phyloP scores from a whole-genome alignment of 2,888 invertebrate species.

The Biston betularia region DNA sequence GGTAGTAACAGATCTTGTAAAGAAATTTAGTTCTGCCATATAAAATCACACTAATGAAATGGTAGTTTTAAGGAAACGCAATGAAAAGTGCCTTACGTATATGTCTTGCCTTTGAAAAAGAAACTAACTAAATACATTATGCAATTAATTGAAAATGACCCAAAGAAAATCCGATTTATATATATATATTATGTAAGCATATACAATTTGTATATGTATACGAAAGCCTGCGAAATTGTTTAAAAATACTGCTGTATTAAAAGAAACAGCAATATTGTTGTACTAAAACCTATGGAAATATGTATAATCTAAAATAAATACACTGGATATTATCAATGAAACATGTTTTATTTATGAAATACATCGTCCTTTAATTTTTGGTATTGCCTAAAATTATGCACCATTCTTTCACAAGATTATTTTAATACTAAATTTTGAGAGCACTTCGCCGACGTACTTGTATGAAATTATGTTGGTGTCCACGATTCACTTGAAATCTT shows the following conservation, averaged over 20 bases:
- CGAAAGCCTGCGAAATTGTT: neutral
- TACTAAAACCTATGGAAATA: conserved; percentile 17
- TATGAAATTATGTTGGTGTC: conserved; percentile 15
- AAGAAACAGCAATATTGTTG: neutral
- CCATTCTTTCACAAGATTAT: neutral
- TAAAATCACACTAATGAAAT: neutral
- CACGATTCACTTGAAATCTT: conserved; percentile 4
- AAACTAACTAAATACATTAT: conserved; percentile 42
- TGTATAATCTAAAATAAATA: conserved; percentile 39
- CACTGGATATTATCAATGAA: conserved; percentile 41
- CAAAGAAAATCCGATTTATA: conserved; percentile 32
- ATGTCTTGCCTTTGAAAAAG: conserved; percentile 67
- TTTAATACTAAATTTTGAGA: conserved; percentile 16
- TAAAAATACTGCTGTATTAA: neutral
- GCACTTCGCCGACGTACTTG: conserved; percentile 13
- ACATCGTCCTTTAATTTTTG: conserved; percentile 11
- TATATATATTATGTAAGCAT: conserved; percentile 22
- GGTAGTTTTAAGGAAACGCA: conserved; percentile 35
- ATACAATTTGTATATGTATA: neutral
- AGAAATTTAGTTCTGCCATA: neutral
- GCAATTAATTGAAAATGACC: conserved; percentile 42
- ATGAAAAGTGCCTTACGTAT: conserved; percentile 66
- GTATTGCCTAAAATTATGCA: neutral
- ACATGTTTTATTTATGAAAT: conserved; percentile 38
- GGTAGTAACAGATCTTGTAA: no score